phyloP scores from a whole-genome alignment of 2,888 invertebrate genomes.

The Eupithecia subumbrata region DNA sequence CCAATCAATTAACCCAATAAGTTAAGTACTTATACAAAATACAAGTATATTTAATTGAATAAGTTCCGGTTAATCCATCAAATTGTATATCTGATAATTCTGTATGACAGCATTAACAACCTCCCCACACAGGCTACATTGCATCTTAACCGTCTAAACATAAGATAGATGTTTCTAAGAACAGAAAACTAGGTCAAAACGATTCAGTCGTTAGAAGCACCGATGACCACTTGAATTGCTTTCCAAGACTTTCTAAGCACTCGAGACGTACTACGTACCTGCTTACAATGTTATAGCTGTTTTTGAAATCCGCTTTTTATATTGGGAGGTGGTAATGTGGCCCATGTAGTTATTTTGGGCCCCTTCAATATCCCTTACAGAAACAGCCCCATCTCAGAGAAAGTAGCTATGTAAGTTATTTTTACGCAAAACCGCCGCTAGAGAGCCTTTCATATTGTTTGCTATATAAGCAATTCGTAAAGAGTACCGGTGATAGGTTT shows the following conservation, averaged over 20 bases:
- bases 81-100: background rate
- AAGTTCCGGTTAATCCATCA: background rate
- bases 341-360: no score
- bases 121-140: background rate
- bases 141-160: constrained; percentile 2
- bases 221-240: constrained; percentile 41
- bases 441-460: no score
- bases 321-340: background rate
- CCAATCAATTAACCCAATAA: no score
- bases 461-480: no score
- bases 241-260: constrained; percentile 60
- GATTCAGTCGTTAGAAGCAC: constrained; percentile 39
- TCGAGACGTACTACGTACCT: background rate
- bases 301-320: background rate
- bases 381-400: no score
- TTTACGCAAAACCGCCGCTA: no score
- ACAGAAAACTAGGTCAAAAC: constrained; percentile 42
- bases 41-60: background rate
- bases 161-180: constrained; percentile 17
- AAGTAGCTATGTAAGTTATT: no score
- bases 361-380: no score
- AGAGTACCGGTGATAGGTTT: no score
- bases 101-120: background rate
- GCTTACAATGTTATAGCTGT: constrained; percentile 4
- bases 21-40: background rate